Conservation (phyloP, 2,888 invertebrate genomes). For the Drosophila pseudotakahashii region DNA sequence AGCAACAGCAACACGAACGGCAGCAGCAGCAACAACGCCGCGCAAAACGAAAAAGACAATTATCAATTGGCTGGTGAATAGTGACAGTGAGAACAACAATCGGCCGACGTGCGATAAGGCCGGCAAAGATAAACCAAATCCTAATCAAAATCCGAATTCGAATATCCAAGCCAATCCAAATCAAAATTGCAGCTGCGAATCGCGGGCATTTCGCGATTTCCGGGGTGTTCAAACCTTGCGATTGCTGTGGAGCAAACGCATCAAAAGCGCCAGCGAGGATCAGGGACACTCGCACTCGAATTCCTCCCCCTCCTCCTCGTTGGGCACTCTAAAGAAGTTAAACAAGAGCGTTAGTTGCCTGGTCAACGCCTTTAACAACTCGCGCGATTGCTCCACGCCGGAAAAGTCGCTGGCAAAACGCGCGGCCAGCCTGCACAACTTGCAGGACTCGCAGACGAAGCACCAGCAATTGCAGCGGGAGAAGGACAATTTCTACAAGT, state of each 20-base stretch:
- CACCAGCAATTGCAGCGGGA: conserved; percentile 60
- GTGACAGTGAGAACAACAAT: conserved; percentile 51
- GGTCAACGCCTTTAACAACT: conserved; percentile 69
- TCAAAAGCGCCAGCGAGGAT: conserved; percentile 70
- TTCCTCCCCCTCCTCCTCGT: conserved; percentile 28
- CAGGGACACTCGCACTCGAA: conserved; percentile 32
- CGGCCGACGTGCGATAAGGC: conserved; percentile 27
- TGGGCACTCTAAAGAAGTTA: conserved; percentile 69
- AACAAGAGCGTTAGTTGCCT: conserved; percentile 81
- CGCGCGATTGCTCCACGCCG: conserved; percentile 53
- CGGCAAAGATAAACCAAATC: conserved; percentile 23
- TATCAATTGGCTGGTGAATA: conserved; percentile 80
- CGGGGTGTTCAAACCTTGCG: conserved; percentile 83
- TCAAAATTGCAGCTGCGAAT: conserved; percentile 56
- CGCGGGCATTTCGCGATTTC: conserved; percentile 77
- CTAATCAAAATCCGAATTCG: conserved; percentile 6
- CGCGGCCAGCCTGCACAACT: conserved; percentile 79
- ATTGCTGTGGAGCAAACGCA: conserved; percentile 83
- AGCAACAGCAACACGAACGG: conserved; percentile 3
- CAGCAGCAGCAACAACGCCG: conserved; percentile 33
- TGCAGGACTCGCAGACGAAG: conserved; percentile 54
- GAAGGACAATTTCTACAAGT: conserved; percentile 84
- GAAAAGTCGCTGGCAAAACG: conserved; percentile 68
- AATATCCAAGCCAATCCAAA: conserved; percentile 24
- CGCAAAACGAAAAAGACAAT: conserved; percentile 79